Percentiles rank a stretch among this genome's conserved stretches.
Evolutionary conservation across 2,797 vertebrate species (phyloP).

Genomic region (Sebastes itinus): DNA sequence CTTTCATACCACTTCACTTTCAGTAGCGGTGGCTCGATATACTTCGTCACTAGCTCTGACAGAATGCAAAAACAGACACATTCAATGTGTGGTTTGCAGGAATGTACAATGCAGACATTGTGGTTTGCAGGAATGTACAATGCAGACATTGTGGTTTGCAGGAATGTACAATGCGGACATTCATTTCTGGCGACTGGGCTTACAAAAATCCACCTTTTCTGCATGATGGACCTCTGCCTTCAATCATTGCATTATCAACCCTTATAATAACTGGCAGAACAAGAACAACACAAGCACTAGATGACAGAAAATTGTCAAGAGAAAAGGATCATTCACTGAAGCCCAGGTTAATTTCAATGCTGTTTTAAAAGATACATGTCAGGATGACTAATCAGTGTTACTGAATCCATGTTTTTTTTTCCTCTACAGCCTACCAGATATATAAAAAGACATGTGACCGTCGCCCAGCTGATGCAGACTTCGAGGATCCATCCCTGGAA

Average conservation of each 20-base stretch:
- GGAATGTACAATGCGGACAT: not conserved
- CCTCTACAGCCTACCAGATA: constrained; percentile 63
- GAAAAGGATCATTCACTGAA: not conserved
- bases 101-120: not conserved
- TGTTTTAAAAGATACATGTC: not conserved
- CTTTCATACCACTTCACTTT: not conserved
- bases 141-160: no score
- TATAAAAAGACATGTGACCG: constrained; percentile 9
- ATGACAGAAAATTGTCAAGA: not conserved
- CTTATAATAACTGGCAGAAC: not conserved
- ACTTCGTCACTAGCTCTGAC: no score
- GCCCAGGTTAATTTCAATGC: not conserved
- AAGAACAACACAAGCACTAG: not conserved
- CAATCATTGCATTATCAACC: not conserved
- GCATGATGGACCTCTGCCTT: not conserved
- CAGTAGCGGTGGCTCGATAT: not conserved
- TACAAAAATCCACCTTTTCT: not conserved
- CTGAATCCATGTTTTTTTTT: not conserved
- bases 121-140: no score
- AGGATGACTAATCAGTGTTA: not conserved
- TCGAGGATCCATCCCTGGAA: constrained; percentile 8
- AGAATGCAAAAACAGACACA: no score
- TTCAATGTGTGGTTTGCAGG: no score
- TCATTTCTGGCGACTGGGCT: not conserved
- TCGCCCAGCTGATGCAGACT: constrained; percentile 13